phyloP scores from a whole-genome alignment of 2,797 vertebrate genomes.

The Esox lucius region DNA sequence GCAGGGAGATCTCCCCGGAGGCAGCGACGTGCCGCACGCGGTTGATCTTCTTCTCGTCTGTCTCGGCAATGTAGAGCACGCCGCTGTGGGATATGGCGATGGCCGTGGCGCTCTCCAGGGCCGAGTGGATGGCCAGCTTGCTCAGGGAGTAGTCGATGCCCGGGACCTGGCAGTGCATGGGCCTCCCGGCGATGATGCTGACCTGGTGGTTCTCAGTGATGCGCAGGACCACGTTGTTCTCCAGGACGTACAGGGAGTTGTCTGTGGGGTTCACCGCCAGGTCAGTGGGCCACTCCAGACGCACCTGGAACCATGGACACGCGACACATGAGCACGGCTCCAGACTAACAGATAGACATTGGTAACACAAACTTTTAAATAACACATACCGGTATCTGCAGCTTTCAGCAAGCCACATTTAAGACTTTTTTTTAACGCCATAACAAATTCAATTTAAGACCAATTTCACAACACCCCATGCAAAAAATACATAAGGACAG shows the following conservation, averaged over 20 bases:
- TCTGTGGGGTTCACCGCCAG: slow-evolving; percentile 89
- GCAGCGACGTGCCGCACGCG: slow-evolving; percentile 85
- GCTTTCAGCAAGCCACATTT: too few species aligned
- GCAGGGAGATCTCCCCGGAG: slow-evolving; percentile 86
- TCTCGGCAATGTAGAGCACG: slow-evolving; percentile 88
- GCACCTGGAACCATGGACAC: slow-evolving; percentile 72
- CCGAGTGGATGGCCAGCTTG: slow-evolving; percentile 88
- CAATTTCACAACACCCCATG: too few species aligned
- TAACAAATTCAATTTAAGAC: too few species aligned
- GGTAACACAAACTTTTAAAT: too few species aligned
- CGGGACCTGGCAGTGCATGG: slow-evolving; percentile 91
- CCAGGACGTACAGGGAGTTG: slow-evolving; percentile 88
- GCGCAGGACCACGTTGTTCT: slow-evolving; percentile 88
- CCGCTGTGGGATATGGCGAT: slow-evolving; percentile 86
- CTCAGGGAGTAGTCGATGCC: slow-evolving; percentile 90
- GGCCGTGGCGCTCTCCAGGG: slow-evolving; percentile 86
- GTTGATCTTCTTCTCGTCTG: slow-evolving; percentile 90
- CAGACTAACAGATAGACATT: too few species aligned
- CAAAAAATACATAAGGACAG: too few species aligned
- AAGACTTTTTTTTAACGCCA: too few species aligned
- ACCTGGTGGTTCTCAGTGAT: slow-evolving; percentile 83
- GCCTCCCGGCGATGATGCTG: slow-evolving; percentile 87
- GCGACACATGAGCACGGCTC: not conserved
- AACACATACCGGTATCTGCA: too few species aligned
- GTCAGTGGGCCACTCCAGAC: slow-evolving; percentile 90